phyloP scores from a whole-genome alignment of 2,797 vertebrate genomes.

The Tangara arthus region DNA sequence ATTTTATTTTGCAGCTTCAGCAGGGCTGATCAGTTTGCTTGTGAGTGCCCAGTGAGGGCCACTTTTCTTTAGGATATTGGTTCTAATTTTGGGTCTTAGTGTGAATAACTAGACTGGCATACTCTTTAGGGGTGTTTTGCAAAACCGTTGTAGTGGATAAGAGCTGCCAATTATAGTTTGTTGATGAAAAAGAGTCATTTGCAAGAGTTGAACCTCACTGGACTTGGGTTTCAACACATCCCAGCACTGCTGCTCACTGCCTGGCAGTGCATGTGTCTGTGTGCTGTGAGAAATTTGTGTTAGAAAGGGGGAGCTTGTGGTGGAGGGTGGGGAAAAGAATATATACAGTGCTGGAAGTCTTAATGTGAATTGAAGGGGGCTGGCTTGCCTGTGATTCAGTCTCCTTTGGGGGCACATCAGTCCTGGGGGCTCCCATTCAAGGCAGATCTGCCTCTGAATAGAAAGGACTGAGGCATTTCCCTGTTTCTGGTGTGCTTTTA shows the following conservation, averaged over 20 bases:
- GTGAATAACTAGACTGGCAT: neutral
- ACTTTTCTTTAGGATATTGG: neutral
- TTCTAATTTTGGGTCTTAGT: neutral
- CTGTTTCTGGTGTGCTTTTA: neutral
- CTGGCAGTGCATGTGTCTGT: neutral
- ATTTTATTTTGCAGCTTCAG: neutral
- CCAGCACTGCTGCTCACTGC: neutral
- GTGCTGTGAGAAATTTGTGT: constrained; percentile 4
- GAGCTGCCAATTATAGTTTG: neutral
- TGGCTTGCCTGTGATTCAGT: neutral
- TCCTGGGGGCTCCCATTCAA: constrained; percentile 33
- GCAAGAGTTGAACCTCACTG: neutral
- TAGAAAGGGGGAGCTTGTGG: constrained; percentile 18
- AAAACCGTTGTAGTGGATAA: neutral
- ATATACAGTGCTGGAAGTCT: neutral
- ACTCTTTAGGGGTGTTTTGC: neutral
- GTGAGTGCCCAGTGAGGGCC: neutral
- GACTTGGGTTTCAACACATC: constrained; percentile 6
- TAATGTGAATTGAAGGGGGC: neutral
- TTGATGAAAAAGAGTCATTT: neutral
- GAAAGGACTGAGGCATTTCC: neutral
- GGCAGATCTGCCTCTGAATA: constrained; percentile 44
- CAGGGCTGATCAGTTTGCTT: neutral
- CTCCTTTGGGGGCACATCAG: neutral
- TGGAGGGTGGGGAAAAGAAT: neutral